phyloP scores from a whole-genome alignment of 2,113 vertebrate species.

The Spheniscus mendiculus region DNA sequence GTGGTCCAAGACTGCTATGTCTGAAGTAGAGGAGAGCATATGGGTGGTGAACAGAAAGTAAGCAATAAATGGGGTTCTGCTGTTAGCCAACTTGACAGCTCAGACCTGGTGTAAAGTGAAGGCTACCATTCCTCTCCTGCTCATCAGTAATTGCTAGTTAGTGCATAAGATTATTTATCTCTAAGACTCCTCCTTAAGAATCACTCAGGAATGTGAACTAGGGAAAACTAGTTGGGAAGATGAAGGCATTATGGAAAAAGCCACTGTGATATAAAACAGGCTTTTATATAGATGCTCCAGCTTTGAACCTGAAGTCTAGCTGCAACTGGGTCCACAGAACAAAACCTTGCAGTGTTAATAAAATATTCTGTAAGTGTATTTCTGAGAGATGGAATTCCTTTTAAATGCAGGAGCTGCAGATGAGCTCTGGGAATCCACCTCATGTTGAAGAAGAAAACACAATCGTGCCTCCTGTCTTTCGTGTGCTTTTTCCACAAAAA shows the following conservation, averaged over 20 bases:
- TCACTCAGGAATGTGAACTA: background rate
- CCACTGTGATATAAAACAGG: accelerated
- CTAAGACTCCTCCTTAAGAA: background rate
- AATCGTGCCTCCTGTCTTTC: background rate
- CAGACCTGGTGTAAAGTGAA: background rate
- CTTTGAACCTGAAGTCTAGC: background rate
- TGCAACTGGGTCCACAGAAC: background rate
- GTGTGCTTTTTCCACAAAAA: background rate
- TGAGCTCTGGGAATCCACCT: background rate
- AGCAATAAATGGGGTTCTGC: background rate
- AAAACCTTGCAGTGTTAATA: background rate
- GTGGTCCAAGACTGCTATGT: background rate
- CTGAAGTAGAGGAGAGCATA: background rate
- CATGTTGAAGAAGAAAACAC: background rate
- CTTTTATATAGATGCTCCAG: background rate
- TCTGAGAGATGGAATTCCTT: background rate
- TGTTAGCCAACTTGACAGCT: background rate
- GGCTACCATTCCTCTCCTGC: background rate
- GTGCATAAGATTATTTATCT: accelerated
- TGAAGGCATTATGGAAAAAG: background rate
- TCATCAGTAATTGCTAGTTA: background rate
- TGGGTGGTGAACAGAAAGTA: background rate
- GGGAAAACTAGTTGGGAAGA: background rate
- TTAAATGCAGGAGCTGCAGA: background rate
- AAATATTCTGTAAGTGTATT: background rate